Conservation (phyloP, 2,113 vertebrate species). For the Carassius gibelio region DNA sequence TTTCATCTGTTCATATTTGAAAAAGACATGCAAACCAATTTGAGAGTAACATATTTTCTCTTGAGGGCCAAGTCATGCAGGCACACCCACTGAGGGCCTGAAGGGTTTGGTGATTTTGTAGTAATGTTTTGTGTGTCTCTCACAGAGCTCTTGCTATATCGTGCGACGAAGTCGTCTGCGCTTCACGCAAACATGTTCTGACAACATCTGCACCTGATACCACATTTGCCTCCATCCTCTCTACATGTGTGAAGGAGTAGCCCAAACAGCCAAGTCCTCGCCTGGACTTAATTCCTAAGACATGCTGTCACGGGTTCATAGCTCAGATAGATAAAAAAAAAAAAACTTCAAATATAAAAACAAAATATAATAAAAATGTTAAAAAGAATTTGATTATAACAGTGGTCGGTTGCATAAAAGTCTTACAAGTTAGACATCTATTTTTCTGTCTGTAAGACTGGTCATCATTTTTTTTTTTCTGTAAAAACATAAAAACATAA, state of each 20-base stretch:
- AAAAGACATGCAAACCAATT: conserved; percentile 24
- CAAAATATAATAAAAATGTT: too few relatives aligned
- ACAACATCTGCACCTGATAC: conserved; percentile 29
- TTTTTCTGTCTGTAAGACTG: too few relatives aligned
- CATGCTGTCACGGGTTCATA: neutral
- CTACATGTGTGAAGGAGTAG: conserved; percentile 15
- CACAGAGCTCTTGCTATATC: conserved; percentile 24
- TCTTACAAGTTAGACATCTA: too few relatives aligned
- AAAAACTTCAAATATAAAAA: too few relatives aligned
- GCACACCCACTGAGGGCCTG: conserved; percentile 47
- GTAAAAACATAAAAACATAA: too few relatives aligned
- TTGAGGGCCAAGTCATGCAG: conserved; percentile 42
- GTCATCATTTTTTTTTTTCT: too few relatives aligned
- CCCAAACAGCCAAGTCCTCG: conserved; percentile 37
- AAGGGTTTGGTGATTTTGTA: conserved; percentile 37
- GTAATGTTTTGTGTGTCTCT: conserved; percentile 21
- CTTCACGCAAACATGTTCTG: conserved; percentile 10
- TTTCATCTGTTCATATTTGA: neutral
- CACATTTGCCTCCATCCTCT: conserved; percentile 21
- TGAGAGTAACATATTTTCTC: conserved; percentile 61
- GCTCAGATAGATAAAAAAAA: neutral
- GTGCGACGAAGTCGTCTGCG: conserved; percentile 16
- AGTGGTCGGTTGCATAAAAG: too few relatives aligned
- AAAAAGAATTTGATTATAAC: too few relatives aligned
- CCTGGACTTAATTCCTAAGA: conserved; percentile 34